A percentile compares a stretch with the other conserved stretches of the same genome.
Evolutionary conservation across 1,140 invertebrate genomes (phyloP).

Genomic region (Neuroterus valhalla): DNA sequence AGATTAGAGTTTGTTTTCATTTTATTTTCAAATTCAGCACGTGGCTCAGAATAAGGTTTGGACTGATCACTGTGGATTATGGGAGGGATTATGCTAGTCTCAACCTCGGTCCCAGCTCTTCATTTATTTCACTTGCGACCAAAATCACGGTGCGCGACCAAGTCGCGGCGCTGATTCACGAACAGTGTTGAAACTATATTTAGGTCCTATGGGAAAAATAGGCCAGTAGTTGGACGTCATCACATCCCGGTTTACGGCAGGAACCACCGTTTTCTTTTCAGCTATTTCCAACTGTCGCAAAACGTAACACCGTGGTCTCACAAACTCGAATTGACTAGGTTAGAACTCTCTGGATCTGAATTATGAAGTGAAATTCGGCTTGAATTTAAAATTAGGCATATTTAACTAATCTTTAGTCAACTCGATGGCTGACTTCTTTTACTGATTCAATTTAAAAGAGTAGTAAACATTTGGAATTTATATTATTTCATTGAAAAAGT

Average conservation of each 20-base stretch:
- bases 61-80: too few species aligned
- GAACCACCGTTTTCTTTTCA: slow-evolving; percentile 66
- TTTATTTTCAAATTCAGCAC: too few species aligned
- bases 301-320: slow-evolving; percentile 46
- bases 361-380: too few species aligned
- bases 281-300: slow-evolving; percentile 71
- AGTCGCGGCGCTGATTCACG: slow-evolving; percentile 49
- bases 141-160: slow-evolving; percentile 49
- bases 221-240: slow-evolving; percentile 71
- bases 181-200: slow-evolving; percentile 62
- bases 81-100: too few species aligned
- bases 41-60: too few species aligned
- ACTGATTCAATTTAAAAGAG: too few species aligned
- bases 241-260: slow-evolving; percentile 59
- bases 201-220: slow-evolving; percentile 69
- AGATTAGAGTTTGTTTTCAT: too few species aligned
- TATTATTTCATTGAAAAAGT: too few species aligned
- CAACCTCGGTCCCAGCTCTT: slow-evolving; percentile 34
- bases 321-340: slow-evolving; percentile 2
- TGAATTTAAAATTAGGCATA: too few species aligned
- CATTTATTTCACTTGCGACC: slow-evolving; percentile 48
- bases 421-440: too few species aligned
- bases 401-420: too few species aligned
- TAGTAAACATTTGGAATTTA: too few species aligned
- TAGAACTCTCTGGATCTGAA: neutral